Conservation (phyloP, 1,140 invertebrate species). For the Bombus sibiricus region DNA sequence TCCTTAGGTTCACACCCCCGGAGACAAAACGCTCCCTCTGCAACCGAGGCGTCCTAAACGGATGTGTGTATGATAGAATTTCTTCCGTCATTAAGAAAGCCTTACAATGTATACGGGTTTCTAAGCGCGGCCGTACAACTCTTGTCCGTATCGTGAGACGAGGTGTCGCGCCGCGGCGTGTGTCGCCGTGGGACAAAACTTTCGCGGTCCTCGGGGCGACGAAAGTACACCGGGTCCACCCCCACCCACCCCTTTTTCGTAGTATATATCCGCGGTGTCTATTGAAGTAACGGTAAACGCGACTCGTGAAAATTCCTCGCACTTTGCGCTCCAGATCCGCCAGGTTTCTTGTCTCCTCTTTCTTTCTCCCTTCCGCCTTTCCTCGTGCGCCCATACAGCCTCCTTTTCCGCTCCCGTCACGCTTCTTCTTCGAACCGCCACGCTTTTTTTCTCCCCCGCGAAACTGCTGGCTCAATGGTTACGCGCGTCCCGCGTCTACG, state of each 20-base stretch:
- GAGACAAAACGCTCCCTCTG: constrained; percentile 76
- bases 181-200: constrained; percentile 57
- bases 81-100: constrained; percentile 82
- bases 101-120: constrained; percentile 78
- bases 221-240: constrained; percentile 53
- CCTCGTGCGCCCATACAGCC: constrained; percentile 38
- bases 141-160: constrained; percentile 48
- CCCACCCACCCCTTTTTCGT: constrained; percentile 21
- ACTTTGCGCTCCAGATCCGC: constrained; percentile 72
- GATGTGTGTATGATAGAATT: constrained; percentile 81
- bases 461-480: constrained; percentile 46
- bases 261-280: constrained; percentile 66
- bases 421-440: constrained; percentile 28
- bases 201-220: constrained; percentile 45
- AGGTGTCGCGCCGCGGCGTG: not conserved
- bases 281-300: constrained; percentile 76
- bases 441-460: not conserved
- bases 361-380: constrained; percentile 41
- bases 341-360: constrained; percentile 69
- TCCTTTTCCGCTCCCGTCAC: constrained; percentile 37
- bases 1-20: constrained; percentile 66
- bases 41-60: constrained; percentile 76
- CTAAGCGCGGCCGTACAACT: constrained; percentile 72
- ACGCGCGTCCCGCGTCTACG: constrained; percentile 49
- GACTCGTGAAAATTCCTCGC: constrained; percentile 71